Evolutionary conservation across 2,888 invertebrate genomes (phyloP).

Genomic region (Lasioglossum calceatum): DNA sequence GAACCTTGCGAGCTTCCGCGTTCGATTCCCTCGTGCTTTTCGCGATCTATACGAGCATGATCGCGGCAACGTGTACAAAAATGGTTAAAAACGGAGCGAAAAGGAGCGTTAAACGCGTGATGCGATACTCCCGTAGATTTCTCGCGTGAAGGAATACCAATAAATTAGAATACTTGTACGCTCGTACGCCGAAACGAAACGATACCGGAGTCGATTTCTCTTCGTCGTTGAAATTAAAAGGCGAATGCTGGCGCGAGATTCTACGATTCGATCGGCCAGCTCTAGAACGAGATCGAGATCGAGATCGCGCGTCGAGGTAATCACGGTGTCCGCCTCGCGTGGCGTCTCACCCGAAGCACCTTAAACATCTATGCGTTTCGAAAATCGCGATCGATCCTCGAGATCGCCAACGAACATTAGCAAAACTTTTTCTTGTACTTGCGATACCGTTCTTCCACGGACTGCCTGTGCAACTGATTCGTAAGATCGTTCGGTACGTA

Average conservation of each 20-base stretch:
- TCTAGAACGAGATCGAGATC: neutral
- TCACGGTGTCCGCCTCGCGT: neutral
- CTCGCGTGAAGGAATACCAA: constrained; percentile 34
- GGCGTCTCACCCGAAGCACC: constrained; percentile 6
- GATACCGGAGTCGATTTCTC: constrained; percentile 42
- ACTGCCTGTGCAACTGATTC: constrained; percentile 86
- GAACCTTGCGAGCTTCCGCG: neutral
- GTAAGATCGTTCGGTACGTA: constrained; percentile 91
- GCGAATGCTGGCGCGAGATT: neutral
- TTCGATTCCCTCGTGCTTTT: neutral
- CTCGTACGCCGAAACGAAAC: constrained; percentile 1
- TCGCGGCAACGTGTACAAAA: constrained; percentile 3
- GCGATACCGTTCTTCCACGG: constrained; percentile 84
- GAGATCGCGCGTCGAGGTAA: constrained; percentile 1
- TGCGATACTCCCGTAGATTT: neutral
- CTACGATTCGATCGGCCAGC: neutral
- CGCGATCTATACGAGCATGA: neutral
- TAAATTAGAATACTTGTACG: constrained; percentile 50
- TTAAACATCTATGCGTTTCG: neutral
- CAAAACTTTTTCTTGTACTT: constrained; percentile 82
- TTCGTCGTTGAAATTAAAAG: neutral
- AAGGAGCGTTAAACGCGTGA: neutral
- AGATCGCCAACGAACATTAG: constrained; percentile 14
- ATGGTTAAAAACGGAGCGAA: constrained; percentile 11
- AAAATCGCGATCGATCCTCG: neutral